Base-by-base conservation (phyloP, 2,797 vertebrate species). In the Choloepus didactylus region DNA sequence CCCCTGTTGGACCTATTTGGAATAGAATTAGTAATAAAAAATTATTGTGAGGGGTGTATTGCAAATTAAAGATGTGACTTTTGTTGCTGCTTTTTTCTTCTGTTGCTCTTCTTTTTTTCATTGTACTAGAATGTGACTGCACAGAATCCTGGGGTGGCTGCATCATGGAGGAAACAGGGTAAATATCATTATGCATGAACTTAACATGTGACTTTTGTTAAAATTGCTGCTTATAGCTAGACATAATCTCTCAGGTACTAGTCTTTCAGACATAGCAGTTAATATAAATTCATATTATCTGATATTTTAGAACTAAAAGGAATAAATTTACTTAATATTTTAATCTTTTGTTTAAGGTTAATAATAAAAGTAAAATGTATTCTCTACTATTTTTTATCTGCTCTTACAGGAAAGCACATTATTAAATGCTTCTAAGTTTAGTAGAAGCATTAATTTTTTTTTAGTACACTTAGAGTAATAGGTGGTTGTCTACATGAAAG, bases 161-260 rank as follows among this genome's bases (percentile, higher is more conserved):
- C 98, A 99, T 99, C 97, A 99, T 99, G 99, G 99, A 99, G 97
- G 99, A 99, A 98, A 99, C 99, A 1, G 99, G 99, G 99, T 99
- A 99, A 98, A 44, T 93, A 54, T 64, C 64, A 84, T 82, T 25
- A 19, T 25, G 25, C 31, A 6, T 35, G 64, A 8, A 35, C 79
- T 89, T 89, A 70, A 80, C 46, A 2, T 21, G 46, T 38, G 44
- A 44, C 54, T 81, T 77, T 79, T 35, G 16, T 66, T 73, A 49
- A 84, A 83, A 89, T 38, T 94, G 51, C 51, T 67, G 23, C 69
- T 15, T 91, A 16, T 89, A 77, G 87, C 91, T 95, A 81, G 83
- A 77, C 31, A 75, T 10, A 25, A 35, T 73, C 70, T 95, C 76
- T 77, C 25, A 35, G 69, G 67, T 93, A 84, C 49, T 89, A 60